phyloP scores from a whole-genome alignment of 2,888 invertebrate genomes.

The Amblyteles armatorius region DNA sequence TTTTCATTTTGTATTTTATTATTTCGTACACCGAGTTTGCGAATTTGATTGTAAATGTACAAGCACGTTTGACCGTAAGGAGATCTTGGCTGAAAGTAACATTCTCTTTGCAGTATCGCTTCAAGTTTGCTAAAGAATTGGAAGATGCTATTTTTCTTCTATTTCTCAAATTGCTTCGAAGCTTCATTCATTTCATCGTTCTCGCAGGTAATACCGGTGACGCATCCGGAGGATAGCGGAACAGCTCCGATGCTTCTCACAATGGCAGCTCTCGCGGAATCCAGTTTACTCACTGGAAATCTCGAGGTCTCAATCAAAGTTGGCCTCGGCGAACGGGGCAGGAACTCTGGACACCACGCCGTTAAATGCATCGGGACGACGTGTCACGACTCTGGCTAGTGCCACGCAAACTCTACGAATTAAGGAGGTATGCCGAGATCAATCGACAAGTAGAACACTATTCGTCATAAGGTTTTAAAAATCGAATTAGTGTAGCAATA shows the following conservation, averaged over 20 bases:
- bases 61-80: not conserved
- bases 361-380: conserved; percentile 25
- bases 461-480: conserved; percentile 1
- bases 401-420: conserved; percentile 73
- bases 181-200: conserved; percentile 68
- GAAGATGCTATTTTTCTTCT: conserved; percentile 81
- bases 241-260: conserved; percentile 91
- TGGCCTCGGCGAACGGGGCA: conserved; percentile 87
- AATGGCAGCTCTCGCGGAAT: conserved; percentile 89
- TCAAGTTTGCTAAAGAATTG: conserved; percentile 86
- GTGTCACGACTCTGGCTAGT: conserved; percentile 63
- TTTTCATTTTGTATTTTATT: too few relatives aligned
- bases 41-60: not conserved
- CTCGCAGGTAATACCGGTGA: conserved; percentile 89
- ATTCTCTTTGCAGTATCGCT: conserved; percentile 82
- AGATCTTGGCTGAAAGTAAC: too few relatives aligned
- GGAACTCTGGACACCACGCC: conserved; percentile 55
- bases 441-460: not conserved
- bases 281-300: conserved; percentile 88
- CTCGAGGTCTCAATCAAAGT: conserved; percentile 91
- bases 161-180: not conserved
- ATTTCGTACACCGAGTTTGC: not conserved
- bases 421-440: conserved; percentile 70
- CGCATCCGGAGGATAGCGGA: conserved; percentile 90
- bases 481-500: not conserved